Evolutionary conservation across 2,888 invertebrate genomes (phyloP).

Genomic region (Cacoxenus indagator): DNA sequence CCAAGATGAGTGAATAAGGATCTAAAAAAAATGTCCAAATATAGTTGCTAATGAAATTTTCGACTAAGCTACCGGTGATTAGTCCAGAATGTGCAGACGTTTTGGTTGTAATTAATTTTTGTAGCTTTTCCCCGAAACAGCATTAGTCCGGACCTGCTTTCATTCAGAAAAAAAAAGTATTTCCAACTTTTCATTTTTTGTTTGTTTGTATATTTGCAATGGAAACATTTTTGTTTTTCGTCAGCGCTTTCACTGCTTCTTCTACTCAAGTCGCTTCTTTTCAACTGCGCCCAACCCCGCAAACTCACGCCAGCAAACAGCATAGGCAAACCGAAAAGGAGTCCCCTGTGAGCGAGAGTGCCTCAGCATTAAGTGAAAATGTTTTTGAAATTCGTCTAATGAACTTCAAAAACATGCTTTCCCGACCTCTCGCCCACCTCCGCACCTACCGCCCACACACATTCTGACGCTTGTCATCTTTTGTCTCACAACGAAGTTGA

Average conservation of each 20-base stretch:
- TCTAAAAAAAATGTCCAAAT: too few species aligned
- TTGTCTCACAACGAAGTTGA: conserved; percentile 53
- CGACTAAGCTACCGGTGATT: too few species aligned
- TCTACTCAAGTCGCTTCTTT: conserved; percentile 48
- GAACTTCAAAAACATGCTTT: conserved; percentile 68
- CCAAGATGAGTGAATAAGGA: too few species aligned
- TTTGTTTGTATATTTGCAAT: not conserved
- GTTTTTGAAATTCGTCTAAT: conserved; percentile 64
- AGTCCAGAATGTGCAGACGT: too few species aligned
- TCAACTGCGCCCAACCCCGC: conserved; percentile 47
- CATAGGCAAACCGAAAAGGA: not conserved
- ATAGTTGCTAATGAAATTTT: too few species aligned
- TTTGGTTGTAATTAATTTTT: too few species aligned
- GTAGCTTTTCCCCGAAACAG: too few species aligned
- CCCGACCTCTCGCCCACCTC: conserved; percentile 26
- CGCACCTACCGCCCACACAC: conserved; percentile 43
- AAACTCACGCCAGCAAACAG: conserved; percentile 30
- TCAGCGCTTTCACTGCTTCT: conserved; percentile 21
- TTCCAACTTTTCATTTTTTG: conserved; percentile 5
- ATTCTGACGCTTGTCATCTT: conserved; percentile 66
- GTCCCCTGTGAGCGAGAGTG: conserved; percentile 17
- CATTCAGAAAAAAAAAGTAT: too few species aligned
- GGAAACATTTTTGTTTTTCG: not conserved
- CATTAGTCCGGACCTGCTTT: too few species aligned
- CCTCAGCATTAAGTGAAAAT: conserved; percentile 60